Percentiles rank a stretch among this genome's conserved stretches.
Conservation (phyloP, 2,797 vertebrate species). For the Pristis pectinata region DNA sequence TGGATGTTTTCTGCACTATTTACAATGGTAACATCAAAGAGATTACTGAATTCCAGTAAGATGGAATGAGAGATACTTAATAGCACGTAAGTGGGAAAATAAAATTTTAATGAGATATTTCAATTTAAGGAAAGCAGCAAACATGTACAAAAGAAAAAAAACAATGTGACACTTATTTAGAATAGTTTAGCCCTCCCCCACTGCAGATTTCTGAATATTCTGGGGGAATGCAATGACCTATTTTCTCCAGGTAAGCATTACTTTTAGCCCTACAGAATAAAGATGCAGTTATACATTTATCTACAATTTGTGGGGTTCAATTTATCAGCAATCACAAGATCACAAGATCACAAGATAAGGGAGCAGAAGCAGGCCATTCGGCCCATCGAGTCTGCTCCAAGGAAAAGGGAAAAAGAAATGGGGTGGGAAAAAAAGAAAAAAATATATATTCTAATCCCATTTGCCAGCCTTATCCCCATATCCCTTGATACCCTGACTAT, state of each 20-base stretch:
- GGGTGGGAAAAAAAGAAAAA: too few relatives aligned
- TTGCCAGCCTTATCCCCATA: too few relatives aligned
- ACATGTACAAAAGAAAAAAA: not conserved
- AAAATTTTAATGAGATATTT: not conserved
- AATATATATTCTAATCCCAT: too few relatives aligned
- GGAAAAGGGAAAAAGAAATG: too few relatives aligned
- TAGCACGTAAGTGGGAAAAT: not conserved
- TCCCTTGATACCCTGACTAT: too few relatives aligned
- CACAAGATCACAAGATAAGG: too few relatives aligned
- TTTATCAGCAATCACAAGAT: not conserved
- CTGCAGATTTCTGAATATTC: not conserved
- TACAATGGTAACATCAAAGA: not conserved
- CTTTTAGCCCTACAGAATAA: not conserved
- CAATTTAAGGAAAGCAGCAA: not conserved
- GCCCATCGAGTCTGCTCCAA: too few relatives aligned
- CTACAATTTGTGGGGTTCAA: not conserved
- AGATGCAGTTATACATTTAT: too few relatives aligned
- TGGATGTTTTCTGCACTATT: not conserved
- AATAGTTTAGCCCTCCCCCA: not conserved
- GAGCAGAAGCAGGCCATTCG: too few relatives aligned
- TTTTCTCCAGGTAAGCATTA: not conserved
- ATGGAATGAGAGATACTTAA: not conserved
- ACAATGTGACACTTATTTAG: not conserved
- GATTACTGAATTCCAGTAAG: not conserved
- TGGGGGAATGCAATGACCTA: not conserved